These are phyloP conservation scores for Poeciliopsis gracilis DNA, from an alignment of 2,797 vertebrate species.

Conservation along the genomic window DNA sequence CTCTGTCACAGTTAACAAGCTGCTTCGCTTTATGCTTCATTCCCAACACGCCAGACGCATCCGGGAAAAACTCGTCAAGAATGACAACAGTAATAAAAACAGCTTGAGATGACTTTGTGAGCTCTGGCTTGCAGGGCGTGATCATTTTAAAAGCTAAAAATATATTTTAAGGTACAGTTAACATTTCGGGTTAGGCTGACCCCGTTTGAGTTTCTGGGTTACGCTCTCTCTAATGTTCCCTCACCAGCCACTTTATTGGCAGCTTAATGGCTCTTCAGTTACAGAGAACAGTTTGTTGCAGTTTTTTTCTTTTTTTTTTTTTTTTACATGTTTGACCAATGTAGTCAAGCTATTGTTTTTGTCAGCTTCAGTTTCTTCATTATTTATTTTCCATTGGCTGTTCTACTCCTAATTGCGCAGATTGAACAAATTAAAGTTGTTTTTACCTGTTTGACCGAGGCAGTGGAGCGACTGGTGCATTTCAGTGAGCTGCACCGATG, in stretches of 20 bases:
- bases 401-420: too few relatives aligned
- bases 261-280: background rate
- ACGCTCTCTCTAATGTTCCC: background rate
- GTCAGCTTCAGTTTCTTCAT: too few relatives aligned
- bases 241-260: background rate
- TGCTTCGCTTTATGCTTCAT: slow-evolving; percentile 21
- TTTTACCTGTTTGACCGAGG: too few relatives aligned
- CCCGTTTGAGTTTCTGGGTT: background rate
- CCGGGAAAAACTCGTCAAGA: background rate
- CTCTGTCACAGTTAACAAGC: slow-evolving; percentile 24
- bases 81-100: background rate
- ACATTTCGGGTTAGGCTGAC: background rate
- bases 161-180: background rate
- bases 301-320: too few relatives aligned
- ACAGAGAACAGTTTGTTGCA: background rate
- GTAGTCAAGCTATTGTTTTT: too few relatives aligned
- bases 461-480: too few relatives aligned
- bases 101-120: background rate
- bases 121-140: background rate
- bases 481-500: too few relatives aligned
- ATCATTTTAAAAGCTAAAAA: background rate
- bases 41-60: slow-evolving; percentile 29
- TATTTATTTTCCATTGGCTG: too few relatives aligned
- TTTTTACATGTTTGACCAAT: too few relatives aligned
- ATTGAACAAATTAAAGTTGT: too few relatives aligned